phyloP scores from a whole-genome alignment of 2,888 invertebrate species.

The Caenorhabditis doughertyi region DNA sequence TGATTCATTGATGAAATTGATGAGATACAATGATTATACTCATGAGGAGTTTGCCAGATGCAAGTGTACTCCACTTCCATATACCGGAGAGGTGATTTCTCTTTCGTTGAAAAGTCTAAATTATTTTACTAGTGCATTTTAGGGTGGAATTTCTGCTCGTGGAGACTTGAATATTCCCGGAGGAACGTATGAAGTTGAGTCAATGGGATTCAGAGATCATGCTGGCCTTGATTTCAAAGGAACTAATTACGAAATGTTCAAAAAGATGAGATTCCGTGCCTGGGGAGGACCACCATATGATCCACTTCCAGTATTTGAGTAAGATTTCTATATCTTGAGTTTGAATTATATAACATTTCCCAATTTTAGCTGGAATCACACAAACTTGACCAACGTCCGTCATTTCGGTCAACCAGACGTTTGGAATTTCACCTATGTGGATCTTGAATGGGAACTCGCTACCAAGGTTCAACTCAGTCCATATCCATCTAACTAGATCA shows the following conservation, averaged over 20 bases:
- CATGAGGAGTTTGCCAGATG: conserved; percentile 88
- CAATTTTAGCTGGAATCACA: conserved; percentile 87
- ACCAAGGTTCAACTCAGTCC: conserved; percentile 59
- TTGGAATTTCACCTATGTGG: conserved; percentile 87
- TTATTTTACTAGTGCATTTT: not conserved
- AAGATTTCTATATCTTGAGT: too few relatives aligned
- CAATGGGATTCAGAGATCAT: conserved; percentile 87
- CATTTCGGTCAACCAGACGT: conserved; percentile 89
- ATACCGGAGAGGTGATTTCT: conserved; percentile 86
- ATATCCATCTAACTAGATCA: conserved; percentile 13
- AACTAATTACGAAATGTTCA: conserved; percentile 80
- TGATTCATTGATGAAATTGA: conserved; percentile 86
- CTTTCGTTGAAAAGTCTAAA: not conserved
- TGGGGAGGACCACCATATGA: conserved; percentile 86
- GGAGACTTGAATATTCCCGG: conserved; percentile 88
- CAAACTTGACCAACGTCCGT: conserved; percentile 85
- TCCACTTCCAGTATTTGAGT: conserved; percentile 87
- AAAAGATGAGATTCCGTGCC: conserved; percentile 85
- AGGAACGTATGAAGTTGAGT: conserved; percentile 87
- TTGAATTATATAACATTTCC: too few relatives aligned
- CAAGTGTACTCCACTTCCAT: conserved; percentile 85
- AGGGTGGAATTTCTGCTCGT: conserved; percentile 87
- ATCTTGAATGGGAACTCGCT: conserved; percentile 77
- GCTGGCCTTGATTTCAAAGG: conserved; percentile 88
- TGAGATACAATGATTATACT: conserved; percentile 88